Base-by-base conservation (phyloP, 2,113 vertebrate genomes). In the Pampusana beccarii region DNA sequence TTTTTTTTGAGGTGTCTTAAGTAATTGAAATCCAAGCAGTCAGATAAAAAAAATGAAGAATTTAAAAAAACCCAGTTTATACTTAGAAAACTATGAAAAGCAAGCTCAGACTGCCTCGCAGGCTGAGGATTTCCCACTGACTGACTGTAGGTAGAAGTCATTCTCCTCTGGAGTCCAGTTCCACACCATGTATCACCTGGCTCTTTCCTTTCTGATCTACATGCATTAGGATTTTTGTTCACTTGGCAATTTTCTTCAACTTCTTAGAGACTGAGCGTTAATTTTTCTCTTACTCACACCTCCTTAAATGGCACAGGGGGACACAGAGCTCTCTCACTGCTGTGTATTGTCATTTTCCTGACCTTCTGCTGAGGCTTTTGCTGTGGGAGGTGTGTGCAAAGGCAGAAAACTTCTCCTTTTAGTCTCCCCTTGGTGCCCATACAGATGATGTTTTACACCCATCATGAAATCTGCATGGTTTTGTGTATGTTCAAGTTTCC, bases 101-200 rank as follows among this genome's bases (percentile, higher is more conserved):
- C 28, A 38, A 34, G 25, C 28, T 75, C 6, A 8, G 10, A 3
- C 0, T 69, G 38, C 58, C 28, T 44, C 26, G 20, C 40, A 61
- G n/a, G 28, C 16, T 54, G 58, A 77, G 34, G 33, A 9, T 31
- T 88, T 85, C 73, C 58, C 90, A 15, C 42, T 25, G 38, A 29
- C 15, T 21, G 34, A 29, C 10, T 33, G 65, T 70, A 2, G 26
- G 28, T 54, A 82, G 53, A 13, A 82, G 34, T 36, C 40, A 15
- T 71, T 92, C 57, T 92, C 16, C 18, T 78, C 65, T 82, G 38
- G 20, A 75, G 42, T 26, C 61, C 61, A 40, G 13, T 42, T 84
- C 78, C 66, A 56, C 29, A 57, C 50, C 26, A 12, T 0, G 0
- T 14, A 4, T 57, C 42, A 44, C 33, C 21, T 33, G 11, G 0